Evolutionary conservation across 2,888 invertebrate species (phyloP), one percentile per base, ranked within the genome.

Genomic region (Ochlodes sylvanus): DNA sequence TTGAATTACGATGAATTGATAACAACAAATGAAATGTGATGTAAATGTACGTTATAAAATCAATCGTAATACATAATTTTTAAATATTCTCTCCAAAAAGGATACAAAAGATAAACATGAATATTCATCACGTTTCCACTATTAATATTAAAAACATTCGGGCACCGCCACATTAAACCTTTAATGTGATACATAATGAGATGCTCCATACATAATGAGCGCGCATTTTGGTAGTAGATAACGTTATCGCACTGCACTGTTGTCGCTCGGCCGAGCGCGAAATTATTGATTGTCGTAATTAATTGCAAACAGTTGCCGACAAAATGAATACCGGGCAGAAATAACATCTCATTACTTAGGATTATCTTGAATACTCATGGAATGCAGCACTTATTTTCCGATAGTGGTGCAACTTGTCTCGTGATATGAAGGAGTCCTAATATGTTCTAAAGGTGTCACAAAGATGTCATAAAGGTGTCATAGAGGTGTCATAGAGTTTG

Each of bases 211-310:
- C 42, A 56, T 69, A 68, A 60, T 44, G 61, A 73, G 70, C 68
- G 69, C 56, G 68, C 76, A 78, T 77, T 75, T 75, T 71, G 70
- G 72, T 73, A 75, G 66, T 70, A 74, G 76, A 77, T 78, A 76
- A 75, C 74, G 72, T 72, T 74, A 72, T 76, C 73, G 72, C 62
- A 70, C 72, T 75, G 74, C 87, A 85, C 85, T 79, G 83, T 85
- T 85, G 86, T 85, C 87, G 82, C 86, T 86, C 84, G 79, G 74
- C 82, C 79, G 77, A 89, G 89, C 89, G 81, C 82, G 78, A 86
- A 87, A 90, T 89, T 90, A 89, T 90, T 88, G 89, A 90, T 88
- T 85, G 83, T 85, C 84, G 86, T 88, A 89, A 90, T 89, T 90
- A 90, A 90, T 87, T 85, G 89, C 88, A 86, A 87, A 89, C 83